phyloP scores from a whole-genome alignment of 2,888 invertebrate species.

The Caenorhabditis becei region DNA sequence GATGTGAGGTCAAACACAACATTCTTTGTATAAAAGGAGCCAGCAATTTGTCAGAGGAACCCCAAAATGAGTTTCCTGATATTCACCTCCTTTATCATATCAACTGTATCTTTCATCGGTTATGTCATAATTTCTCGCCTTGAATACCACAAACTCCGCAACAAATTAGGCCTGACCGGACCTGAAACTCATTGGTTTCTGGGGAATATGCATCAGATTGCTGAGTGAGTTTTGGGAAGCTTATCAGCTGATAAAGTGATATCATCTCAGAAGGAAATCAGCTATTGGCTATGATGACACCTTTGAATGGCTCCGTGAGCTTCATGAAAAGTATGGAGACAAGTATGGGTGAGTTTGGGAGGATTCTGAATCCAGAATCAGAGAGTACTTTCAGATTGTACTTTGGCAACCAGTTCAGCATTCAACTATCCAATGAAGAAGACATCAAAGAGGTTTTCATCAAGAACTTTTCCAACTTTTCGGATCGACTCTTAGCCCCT shows the following conservation, averaged over 20 bases:
- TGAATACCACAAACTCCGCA: conserved; percentile 21
- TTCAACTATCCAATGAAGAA: conserved; percentile 68
- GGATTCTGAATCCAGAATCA: too few species aligned
- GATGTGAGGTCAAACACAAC: too few species aligned
- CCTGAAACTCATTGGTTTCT: conserved; percentile 60
- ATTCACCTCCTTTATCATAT: too few species aligned
- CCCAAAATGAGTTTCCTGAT: too few species aligned
- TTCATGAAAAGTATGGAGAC: conserved; percentile 62
- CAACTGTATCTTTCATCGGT: not conserved
- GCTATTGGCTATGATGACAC: conserved; percentile 54
- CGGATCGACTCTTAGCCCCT: conserved; percentile 64
- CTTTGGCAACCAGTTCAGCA: conserved; percentile 66
- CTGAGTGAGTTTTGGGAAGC: conserved; percentile 39
- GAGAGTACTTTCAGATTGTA: conserved; percentile 70
- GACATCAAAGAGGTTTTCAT: conserved; percentile 75
- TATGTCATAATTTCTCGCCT: not conserved
- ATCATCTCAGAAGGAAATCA: conserved; percentile 14
- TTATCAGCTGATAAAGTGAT: not conserved
- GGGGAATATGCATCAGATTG: conserved; percentile 61
- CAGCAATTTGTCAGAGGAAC: too few species aligned
- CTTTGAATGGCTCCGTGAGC: conserved; percentile 23
- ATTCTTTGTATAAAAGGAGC: too few species aligned
- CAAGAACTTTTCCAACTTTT: conserved; percentile 75
- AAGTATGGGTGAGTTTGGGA: too few species aligned
- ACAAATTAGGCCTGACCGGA: conserved; percentile 56